A percentile compares a stretch with the other conserved stretches of the same genome.
Conservation (phyloP, 1,140 invertebrate species). For the Triops longicaudatus region DNA sequence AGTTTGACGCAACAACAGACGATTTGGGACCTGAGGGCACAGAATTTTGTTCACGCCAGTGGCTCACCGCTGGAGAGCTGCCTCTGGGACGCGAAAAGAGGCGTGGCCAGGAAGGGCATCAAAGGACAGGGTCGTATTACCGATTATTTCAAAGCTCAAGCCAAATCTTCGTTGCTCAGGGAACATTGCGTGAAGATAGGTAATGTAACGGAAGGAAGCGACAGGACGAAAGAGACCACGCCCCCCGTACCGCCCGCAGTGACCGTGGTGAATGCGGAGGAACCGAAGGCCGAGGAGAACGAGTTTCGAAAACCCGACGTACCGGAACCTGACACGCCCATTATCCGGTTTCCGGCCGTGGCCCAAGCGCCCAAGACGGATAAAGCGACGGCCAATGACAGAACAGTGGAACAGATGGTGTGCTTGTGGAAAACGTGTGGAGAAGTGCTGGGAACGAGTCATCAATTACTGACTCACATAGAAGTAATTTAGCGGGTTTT, state of each 20-base stretch:
- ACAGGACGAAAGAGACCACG: constrained; percentile 15
- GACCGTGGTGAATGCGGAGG: background rate
- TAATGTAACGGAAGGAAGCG: constrained; percentile 16
- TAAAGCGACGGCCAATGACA: background rate
- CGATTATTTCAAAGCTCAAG: constrained; percentile 29
- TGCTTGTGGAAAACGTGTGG: constrained; percentile 5
- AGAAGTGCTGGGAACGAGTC: background rate
- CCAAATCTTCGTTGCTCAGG: constrained; percentile 24
- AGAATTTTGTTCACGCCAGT: background rate
- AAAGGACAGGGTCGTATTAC: constrained; percentile 27
- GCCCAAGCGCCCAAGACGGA: constrained; percentile 17
- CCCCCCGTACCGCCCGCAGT: background rate
- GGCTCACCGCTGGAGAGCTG: background rate
- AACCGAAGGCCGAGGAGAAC: background rate
- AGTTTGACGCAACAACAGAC: background rate
- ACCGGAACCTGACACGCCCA: constrained; percentile 22
- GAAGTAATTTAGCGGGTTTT: background rate
- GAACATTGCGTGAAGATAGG: constrained; percentile 18
- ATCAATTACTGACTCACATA: background rate
- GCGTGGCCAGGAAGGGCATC: background rate
- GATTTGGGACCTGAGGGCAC: background rate
- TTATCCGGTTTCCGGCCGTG: constrained; percentile 22
- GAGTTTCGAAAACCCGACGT: background rate
- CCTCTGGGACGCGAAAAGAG: background rate
- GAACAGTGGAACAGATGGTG: background rate